Percentiles rank a stretch among this genome's conserved stretches.
Conservation (phyloP, 2,113 vertebrate genomes). For the Damaliscus lunatus region DNA sequence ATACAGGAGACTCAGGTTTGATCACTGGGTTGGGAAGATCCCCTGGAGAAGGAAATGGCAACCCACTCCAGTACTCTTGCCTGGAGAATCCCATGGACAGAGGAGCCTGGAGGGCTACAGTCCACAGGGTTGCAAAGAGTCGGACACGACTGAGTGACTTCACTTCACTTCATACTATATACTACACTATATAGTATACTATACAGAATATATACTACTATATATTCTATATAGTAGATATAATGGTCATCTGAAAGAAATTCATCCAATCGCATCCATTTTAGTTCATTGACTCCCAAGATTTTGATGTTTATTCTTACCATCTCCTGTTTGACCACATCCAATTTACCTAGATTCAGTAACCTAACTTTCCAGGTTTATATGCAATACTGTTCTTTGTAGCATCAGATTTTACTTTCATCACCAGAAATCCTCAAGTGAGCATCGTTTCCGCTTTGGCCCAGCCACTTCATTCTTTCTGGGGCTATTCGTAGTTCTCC, state of each 20-base stretch:
- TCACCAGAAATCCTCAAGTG: not conserved
- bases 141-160: too few species aligned
- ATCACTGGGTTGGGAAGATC: too few species aligned
- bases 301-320: not conserved
- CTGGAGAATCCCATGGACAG: too few species aligned
- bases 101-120: too few species aligned
- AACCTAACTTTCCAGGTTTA: not conserved
- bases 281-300: not conserved
- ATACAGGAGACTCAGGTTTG: too few species aligned
- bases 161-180: too few species aligned
- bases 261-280: not conserved
- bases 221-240: not conserved
- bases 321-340: not conserved
- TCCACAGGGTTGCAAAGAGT: too few species aligned
- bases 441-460: not conserved
- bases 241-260: not conserved
- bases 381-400: not conserved
- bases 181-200: too few species aligned
- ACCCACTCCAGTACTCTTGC: too few species aligned
- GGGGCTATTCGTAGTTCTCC: not conserved
- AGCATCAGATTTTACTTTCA: not conserved
- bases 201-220: too few species aligned
- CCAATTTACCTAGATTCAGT: not conserved
- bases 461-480: not conserved
- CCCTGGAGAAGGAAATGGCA: too few species aligned